A percentile compares a stretch with the other conserved stretches of the same genome.
Evolutionary conservation across 2,888 invertebrate species (phyloP).

Genomic region (Eristalis pertinax): DNA sequence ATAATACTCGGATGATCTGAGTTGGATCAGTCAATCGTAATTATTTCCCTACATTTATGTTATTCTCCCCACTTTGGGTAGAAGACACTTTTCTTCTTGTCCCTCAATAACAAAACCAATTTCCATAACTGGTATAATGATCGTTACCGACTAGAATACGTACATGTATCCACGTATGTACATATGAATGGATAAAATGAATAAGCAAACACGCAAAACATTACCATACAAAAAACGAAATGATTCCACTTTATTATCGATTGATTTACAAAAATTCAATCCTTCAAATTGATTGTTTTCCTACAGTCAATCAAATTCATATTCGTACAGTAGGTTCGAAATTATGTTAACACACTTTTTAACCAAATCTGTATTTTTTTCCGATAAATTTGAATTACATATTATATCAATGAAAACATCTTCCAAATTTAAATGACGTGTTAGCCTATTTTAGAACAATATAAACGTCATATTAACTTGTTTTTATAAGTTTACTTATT

Average conservation of each 20-base stretch:
- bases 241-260: slow-evolving; percentile 61
- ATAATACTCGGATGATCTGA: too few relatives aligned
- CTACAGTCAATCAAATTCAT: too few relatives aligned
- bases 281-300: not conserved
- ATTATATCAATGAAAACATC: too few relatives aligned
- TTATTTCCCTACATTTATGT: too few relatives aligned
- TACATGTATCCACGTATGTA: not conserved
- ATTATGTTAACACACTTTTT: too few relatives aligned
- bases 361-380: too few relatives aligned
- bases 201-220: slow-evolving; percentile 64
- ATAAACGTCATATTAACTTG: too few relatives aligned
- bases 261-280: slow-evolving; percentile 54
- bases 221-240: slow-evolving; percentile 45
- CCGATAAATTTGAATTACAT: too few relatives aligned
- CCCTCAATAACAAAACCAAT: not conserved
- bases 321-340: too few relatives aligned
- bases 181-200: not conserved
- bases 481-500: too few relatives aligned
- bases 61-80: not conserved
- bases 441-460: too few relatives aligned
- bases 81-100: not conserved
- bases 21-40: too few relatives aligned
- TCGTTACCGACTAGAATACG: not conserved
- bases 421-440: not conserved
- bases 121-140: not conserved